Conservation (phyloP, 2,113 vertebrate species). For the Brachyistius frenatus region DNA sequence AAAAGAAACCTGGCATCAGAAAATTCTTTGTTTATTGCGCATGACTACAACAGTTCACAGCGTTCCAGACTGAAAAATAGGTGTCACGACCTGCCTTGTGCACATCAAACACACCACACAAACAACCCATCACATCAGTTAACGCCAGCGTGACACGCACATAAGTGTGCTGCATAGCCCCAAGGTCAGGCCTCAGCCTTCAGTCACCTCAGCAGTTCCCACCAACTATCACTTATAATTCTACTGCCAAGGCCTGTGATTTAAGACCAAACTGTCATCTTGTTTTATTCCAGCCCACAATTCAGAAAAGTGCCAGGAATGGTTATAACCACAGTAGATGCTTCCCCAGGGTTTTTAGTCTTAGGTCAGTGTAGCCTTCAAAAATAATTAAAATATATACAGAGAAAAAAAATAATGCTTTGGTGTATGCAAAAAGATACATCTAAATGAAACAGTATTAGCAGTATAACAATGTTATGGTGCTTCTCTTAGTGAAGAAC, state of each 20-base stretch:
- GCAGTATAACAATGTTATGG: background rate
- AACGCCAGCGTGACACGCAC: constrained; percentile 53
- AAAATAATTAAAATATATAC: background rate
- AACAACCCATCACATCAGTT: constrained; percentile 58
- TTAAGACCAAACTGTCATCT: constrained; percentile 53
- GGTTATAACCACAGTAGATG: background rate
- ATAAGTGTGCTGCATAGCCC: constrained; percentile 51
- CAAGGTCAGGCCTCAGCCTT: constrained; percentile 68
- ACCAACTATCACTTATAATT: constrained; percentile 46
- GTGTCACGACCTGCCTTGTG: constrained; percentile 51
- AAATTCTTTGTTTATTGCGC: background rate
- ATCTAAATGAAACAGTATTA: background rate
- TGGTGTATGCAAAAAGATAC: background rate
- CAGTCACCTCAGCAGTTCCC: constrained; percentile 47
- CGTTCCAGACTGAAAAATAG: constrained; percentile 53
- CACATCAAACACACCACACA: constrained; percentile 48
- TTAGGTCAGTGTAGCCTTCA: background rate
- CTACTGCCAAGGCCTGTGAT: constrained; percentile 52
- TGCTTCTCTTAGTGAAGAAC: background rate
- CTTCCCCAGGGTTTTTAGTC: background rate
- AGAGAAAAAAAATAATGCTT: background rate
- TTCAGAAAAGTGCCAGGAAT: constrained; percentile 37
- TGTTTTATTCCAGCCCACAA: constrained; percentile 41
- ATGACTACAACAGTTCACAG: constrained; percentile 14
- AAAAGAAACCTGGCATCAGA: background rate